These are phyloP conservation scores for Eulacestoma nigropectus DNA, from an alignment of 2,113 vertebrate genomes.

Conservation along the genomic window DNA sequence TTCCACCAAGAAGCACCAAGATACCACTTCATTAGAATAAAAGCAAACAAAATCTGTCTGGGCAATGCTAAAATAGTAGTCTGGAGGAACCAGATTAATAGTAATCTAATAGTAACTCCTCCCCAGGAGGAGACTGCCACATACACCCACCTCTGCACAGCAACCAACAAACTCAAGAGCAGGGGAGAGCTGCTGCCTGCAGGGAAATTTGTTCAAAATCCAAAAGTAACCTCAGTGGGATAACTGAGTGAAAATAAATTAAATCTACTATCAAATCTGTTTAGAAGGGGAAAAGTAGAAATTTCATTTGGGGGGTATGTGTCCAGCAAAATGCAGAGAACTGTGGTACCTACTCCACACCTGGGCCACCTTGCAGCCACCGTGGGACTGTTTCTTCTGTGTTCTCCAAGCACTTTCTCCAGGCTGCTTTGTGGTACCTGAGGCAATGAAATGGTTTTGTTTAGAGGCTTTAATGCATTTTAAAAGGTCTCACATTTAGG, in stretches of 20 bases:
- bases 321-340: neutral
- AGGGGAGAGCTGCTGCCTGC: neutral
- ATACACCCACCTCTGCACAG: neutral
- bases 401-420: neutral
- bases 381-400: accelerated
- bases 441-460: neutral
- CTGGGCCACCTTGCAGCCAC: neutral
- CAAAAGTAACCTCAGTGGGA: neutral
- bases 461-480: neutral
- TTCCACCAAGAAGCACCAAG: neutral
- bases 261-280: neutral
- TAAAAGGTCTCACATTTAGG: neutral
- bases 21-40: neutral
- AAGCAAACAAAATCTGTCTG: neutral
- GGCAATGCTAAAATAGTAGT: neutral
- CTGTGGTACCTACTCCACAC: neutral
- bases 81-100: neutral
- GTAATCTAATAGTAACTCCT: neutral
- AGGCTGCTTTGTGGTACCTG: neutral
- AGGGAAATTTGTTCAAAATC: neutral
- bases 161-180: neutral
- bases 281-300: neutral
- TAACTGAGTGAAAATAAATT: neutral
- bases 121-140: neutral
- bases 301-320: neutral